phyloP scores from a whole-genome alignment of 2,113 vertebrate genomes.

The Cyprinodon brontotheroides region DNA sequence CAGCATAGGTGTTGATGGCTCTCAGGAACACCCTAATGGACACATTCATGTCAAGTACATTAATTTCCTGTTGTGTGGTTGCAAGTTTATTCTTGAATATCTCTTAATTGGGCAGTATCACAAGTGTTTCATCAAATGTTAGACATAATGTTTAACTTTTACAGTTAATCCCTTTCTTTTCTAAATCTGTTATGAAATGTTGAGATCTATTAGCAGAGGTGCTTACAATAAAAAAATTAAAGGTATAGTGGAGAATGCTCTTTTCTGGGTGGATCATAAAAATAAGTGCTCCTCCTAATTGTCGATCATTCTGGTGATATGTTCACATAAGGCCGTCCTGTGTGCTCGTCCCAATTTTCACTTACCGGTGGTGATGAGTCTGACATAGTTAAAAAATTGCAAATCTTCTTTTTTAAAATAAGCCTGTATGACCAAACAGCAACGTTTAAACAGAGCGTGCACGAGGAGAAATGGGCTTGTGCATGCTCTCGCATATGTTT shows the following conservation, averaged over 20 bases:
- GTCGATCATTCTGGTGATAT: no score
- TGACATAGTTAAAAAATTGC: no score
- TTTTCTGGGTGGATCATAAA: no score
- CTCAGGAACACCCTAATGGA: conserved; percentile 88
- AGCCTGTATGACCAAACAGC: no score
- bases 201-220: background rate
- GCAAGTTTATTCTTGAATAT: background rate
- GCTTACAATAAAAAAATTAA: background rate
- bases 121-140: background rate
- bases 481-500: background rate
- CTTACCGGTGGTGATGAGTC: no score
- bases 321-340: no score
- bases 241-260: no score
- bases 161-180: background rate
- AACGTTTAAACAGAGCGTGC: no score
- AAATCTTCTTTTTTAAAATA: no score
- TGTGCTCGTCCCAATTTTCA: no score
- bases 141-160: background rate
- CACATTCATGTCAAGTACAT: background rate
- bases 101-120: background rate
- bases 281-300: no score
- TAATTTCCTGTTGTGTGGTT: background rate
- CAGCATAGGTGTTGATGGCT: conserved; percentile 96
- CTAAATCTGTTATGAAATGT: background rate
- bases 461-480: no score